Base-by-base conservation (phyloP, 1,140 invertebrate species). In the Drosophila sulfurigaster region DNA sequence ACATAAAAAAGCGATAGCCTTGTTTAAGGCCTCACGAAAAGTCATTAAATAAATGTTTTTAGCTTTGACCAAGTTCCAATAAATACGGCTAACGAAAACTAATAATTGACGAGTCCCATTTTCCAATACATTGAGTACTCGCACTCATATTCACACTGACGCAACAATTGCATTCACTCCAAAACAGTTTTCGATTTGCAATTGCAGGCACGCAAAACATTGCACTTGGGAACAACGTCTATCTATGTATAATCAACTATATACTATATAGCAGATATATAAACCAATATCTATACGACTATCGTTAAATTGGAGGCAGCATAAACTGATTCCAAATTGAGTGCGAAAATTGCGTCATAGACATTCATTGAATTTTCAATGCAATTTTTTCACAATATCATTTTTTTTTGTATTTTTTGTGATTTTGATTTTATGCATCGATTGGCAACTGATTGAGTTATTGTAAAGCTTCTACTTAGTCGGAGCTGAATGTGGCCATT, bases 61-160 rank as follows among this genome's bases (percentile, higher is more conserved):
- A 62, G 72, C 78, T 75, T 62, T 70, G 70, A 64, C 77, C 78
- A 75, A 75, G 60, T 80, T 80, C 15, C 76, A 71, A 68, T 51
- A 57, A 66, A 62, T 59, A 45, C 7, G 41, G 25, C 54, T 5
- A 30, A 48, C 16, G 7, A 10, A 68, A 52, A 56, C n/a, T 20
- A 51, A 51, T 66, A 66, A 66, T 35, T 25, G 69, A 38, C 32
- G 15, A 25, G 11, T 54, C 35, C 25, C 43, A 32, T 35, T 49
- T 49, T 51, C 41, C 8, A 58, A 46, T 72, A 56, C 20, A 56
- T 54, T 30, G n/a, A 63, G 15, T 51, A 59, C 45, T 15, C 30
- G 7, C 30, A 32, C 30, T 32, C 30, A 32, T 5, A 32, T 32
- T 32, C 30, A 32, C 35, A 38, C 35, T 38, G 10, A 38, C 10